These are phyloP conservation scores for Baccha elongata DNA, from an alignment of 2,888 invertebrate species.

Conservation along the genomic window DNA sequence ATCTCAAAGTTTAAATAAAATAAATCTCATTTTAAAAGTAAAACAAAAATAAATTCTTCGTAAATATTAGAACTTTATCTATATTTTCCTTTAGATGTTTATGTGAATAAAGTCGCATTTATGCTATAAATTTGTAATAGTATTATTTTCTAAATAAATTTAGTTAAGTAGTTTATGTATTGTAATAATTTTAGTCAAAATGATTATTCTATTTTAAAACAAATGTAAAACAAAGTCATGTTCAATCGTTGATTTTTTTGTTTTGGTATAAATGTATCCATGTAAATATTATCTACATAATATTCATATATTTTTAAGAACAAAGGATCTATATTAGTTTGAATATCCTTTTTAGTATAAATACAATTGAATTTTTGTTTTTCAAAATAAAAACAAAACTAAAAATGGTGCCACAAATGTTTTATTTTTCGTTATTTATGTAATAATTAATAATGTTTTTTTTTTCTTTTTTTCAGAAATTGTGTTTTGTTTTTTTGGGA, in stretches of 20 bases:
- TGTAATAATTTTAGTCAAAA: conserved; percentile 55
- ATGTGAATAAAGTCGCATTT: too few relatives aligned
- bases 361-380: conserved; percentile 60
- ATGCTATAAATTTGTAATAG: not conserved
- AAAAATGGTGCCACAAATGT: conserved; percentile 70
- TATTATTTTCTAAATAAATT: conserved; percentile 29
- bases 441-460: too few relatives aligned
- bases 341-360: conserved; percentile 33
- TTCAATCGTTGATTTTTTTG: conserved; percentile 42
- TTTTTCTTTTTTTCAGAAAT: too few relatives aligned
- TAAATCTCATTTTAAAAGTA: too few relatives aligned
- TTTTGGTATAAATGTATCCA: conserved; percentile 24
- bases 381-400: conserved; percentile 66
- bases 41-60: too few relatives aligned
- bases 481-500: not conserved
- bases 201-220: conserved; percentile 1
- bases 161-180: conserved; percentile 35
- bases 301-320: conserved; percentile 34
- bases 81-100: too few relatives aligned
- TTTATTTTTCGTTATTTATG: conserved; percentile 49
- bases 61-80: too few relatives aligned
- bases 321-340: conserved; percentile 30
- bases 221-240: conserved; percentile 13
- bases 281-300: conserved; percentile 15
- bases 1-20: too few relatives aligned